Conservation (phyloP, 2,113 vertebrate genomes). For the Spilogale gracilis region DNA sequence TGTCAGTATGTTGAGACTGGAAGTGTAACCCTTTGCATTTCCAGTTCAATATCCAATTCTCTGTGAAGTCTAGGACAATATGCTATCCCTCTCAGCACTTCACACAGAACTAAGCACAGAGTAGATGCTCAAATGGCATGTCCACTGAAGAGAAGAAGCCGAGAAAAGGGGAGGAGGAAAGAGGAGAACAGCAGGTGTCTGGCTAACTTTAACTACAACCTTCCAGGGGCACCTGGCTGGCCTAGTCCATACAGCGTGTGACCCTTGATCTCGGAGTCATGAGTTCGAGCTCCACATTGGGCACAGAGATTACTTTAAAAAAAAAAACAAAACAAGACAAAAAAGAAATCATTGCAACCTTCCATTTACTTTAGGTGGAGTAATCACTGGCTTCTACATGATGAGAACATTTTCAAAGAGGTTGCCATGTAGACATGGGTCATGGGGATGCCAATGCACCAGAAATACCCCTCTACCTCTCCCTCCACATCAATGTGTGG, state of each 20-base stretch:
- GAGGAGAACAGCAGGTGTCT: not conserved
- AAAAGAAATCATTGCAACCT: not conserved
- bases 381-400: not conserved
- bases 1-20: not conserved
- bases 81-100: not conserved
- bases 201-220: not conserved
- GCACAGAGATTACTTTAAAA: not conserved
- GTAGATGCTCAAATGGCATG: not conserved
- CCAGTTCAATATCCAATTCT: not conserved
- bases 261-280: not conserved
- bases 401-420: conserved; percentile 79
- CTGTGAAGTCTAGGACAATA: not conserved
- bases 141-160: not conserved
- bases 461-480: conserved; percentile 75
- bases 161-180: fast-evolving
- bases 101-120: not conserved
- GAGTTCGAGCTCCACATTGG: not conserved
- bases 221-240: not conserved
- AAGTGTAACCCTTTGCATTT: not conserved
- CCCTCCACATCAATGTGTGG: conserved; percentile 74
- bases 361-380: conserved; percentile 65
- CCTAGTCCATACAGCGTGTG: not conserved
- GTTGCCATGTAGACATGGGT: conserved; percentile 57
- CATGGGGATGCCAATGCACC: conserved; percentile 63
- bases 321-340: too few species aligned